Evolutionary conservation across 2,797 vertebrate species (phyloP), one percentile per base, ranked within the genome.

Genomic region (Crax fasciolata): DNA sequence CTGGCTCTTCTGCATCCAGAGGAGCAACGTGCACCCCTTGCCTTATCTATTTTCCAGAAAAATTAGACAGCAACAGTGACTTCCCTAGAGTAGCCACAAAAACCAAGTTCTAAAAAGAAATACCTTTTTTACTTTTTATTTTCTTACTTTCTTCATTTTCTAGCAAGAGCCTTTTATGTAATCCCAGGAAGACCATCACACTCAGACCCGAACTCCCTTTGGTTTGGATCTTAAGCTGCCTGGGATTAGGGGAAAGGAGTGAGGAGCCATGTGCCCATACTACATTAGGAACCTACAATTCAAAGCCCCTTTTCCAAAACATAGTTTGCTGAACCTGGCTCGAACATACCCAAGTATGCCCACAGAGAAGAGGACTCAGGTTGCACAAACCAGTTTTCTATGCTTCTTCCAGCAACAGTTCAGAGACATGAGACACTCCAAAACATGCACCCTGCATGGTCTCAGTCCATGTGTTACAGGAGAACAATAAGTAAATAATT

Each of bases 21-120:
- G 32, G 5, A 78, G 35, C 23, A 51, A 41, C 9, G 20, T 0
- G 1, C 1, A 0, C 55, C 18, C 13, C 59, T 32, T 54, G 19
- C n/a, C 49, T 21, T 13, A 20, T 17, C 17, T 14, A 5, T 39
- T 38, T 32, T 28, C 48, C 30, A 72, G 57, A 46, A 48, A 86
- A 72, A 28, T 12, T n/a, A 10, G 61, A 71, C 6, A 75, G 23
- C 23, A 65, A 62, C 8, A 73, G 48, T 21, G 25, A 38, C 23
- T 38, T 20, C 25, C 25, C 39, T 38, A 15, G 9, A 55, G 41
- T 38, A 68, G 27, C 27, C 54, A 55, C 10, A 71, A 83, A 67
- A 88, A 35, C 2, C 21, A 84, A 24, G 16, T 41, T 13, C 72
- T 63, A 23, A 65, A 76, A 80, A 67, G 5, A 63, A 80, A 46